Base-by-base conservation (phyloP, 2,113 vertebrate genomes). In the Drymodes brunneopygia region DNA sequence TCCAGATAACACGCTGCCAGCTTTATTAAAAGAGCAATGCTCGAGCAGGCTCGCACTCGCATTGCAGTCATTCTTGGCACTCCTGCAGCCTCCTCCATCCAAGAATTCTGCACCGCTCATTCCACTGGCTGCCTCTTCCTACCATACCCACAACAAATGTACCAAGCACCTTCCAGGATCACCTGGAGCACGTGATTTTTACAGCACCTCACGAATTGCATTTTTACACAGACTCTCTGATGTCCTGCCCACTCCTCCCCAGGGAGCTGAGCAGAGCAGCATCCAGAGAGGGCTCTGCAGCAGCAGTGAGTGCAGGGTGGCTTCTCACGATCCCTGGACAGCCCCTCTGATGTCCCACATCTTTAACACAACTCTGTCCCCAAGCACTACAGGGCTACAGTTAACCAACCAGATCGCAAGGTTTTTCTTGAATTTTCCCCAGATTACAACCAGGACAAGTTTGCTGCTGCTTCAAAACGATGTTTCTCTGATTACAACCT, bases 401-500 rank as follows among this genome's bases (percentile, higher is more conserved):
- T 50, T 53, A 80, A 67, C 54, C 27, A 12, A 60, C 45, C 57
- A 82, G 23, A 35, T 20, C 62, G 69, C 53, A 38, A 56, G 5
- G 8, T 38, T 94, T 69, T 87, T 86, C 86, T 92, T 33, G 35
- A 94, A 92, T 93, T 79, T 93, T 88, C 74, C 70, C 93, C 62
- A 74, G 90, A 97, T 97, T 97, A 96, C 93, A 94, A 81, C 78
- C 82, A 90, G 88, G 95, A 51, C 88, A 77, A 85, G 65, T 81
- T 88, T 88, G 78, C 86, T 92, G 75, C 83, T 65, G 72, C 88
- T 94, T 93, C 92, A 90, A 67, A 96, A 97, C 96, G 95, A 81
- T 50, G 85, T 96, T 97, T 95, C 96, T 96, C 96, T 96, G 95
- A 97, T 97, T 98, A 92, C 95, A 93, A 92, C 88, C 95, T 75